Conservation (phyloP, 1,140 invertebrate species). For the Tetramorium alpestre region DNA sequence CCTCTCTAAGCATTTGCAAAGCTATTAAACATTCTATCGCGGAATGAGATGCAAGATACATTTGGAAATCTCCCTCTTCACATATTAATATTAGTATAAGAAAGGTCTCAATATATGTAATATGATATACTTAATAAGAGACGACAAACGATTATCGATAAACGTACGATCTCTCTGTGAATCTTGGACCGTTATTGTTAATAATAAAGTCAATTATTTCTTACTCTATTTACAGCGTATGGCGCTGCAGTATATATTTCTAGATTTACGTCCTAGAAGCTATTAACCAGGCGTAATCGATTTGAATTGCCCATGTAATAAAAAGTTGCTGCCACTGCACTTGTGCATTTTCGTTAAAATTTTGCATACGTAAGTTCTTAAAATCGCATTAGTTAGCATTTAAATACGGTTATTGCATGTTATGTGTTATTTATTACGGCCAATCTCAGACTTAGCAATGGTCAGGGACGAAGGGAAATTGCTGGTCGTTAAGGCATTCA, state of each 20-base stretch:
- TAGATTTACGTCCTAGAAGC: neutral
- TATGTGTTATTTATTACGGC: conserved; percentile 28
- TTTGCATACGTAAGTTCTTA: neutral
- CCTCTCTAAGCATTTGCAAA: neutral
- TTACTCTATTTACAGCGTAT: neutral
- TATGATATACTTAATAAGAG: neutral
- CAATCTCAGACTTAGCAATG: conserved; percentile 10
- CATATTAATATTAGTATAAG: neutral
- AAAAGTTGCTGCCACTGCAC: neutral
- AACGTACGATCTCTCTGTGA: neutral
- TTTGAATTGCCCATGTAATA: neutral
- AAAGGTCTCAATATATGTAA: neutral
- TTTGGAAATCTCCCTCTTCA: neutral
- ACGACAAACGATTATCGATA: neutral
- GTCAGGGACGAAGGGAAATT: conserved; percentile 31
- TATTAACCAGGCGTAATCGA: neutral
- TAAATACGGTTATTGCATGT: conserved; percentile 26
- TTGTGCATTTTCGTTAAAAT: neutral
- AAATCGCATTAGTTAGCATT: conserved; percentile 4
- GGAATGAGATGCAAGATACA: neutral
- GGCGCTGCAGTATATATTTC: neutral
- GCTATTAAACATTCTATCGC: neutral
- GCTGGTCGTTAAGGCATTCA: conserved; percentile 13
- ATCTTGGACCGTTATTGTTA: neutral
- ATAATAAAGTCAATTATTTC: neutral